A percentile compares a stretch with the other conserved stretches of the same genome.
Evolutionary conservation across 2,113 vertebrate genomes (phyloP).

Genomic region (Macroglossus sobrinus): DNA sequence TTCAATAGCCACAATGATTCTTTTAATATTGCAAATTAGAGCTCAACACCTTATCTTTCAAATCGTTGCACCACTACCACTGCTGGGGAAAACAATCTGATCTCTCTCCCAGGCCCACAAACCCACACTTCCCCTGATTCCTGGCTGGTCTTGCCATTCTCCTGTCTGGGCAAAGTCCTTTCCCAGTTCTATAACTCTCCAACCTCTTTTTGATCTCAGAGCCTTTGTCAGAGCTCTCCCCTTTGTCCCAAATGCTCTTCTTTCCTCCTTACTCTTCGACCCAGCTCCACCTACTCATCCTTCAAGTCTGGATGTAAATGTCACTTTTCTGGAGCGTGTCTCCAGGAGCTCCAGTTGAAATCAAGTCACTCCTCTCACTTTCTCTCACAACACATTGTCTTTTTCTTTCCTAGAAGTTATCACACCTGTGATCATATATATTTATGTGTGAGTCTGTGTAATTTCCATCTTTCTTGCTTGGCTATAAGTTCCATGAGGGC

Average conservation of each 20-base stretch:
- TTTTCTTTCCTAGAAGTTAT: background rate
- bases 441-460: background rate
- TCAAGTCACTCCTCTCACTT: background rate
- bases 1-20: background rate
- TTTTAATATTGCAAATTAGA: background rate
- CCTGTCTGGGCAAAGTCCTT: background rate
- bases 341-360: background rate
- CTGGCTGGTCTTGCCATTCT: background rate
- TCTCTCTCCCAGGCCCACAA: background rate
- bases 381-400: background rate
- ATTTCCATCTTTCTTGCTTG: background rate
- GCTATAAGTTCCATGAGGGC: background rate
- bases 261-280: background rate
- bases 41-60: background rate
- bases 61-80: background rate
- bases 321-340: background rate
- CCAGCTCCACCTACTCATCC: background rate
- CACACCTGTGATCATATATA: background rate
- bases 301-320: background rate
- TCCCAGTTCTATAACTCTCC: background rate
- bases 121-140: background rate
- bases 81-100: background rate
- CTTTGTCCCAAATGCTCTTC: background rate
- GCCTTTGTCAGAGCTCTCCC: background rate
- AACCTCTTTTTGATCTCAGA: background rate